These are phyloP conservation scores for Ptychochromis oligacanthus DNA, from an alignment of 2,113 vertebrate genomes.

Conservation along the genomic window DNA sequence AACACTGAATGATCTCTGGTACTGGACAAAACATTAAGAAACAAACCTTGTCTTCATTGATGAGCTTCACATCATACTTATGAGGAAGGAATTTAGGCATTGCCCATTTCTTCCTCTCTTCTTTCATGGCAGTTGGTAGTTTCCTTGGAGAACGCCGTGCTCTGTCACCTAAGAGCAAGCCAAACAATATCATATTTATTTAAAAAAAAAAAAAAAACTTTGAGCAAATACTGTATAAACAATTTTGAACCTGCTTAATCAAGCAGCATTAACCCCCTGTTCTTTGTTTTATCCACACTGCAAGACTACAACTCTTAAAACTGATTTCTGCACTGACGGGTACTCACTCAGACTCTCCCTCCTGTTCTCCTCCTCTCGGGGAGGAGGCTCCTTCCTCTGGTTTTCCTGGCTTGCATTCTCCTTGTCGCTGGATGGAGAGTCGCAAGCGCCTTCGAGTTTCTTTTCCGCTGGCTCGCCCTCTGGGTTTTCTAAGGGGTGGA, in stretches of 20 bases:
- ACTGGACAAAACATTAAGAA: neutral
- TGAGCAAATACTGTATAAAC: neutral
- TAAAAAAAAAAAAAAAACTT: neutral
- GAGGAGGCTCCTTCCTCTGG: conserved; percentile 84
- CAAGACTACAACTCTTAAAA: neutral
- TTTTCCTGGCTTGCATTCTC: conserved; percentile 94
- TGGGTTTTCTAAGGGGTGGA: conserved; percentile 88
- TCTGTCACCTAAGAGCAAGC: conserved; percentile 83
- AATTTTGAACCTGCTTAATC: neutral
- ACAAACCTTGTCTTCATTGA: conserved; percentile 93
- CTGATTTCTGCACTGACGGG: too few relatives aligned
- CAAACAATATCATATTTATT: neutral
- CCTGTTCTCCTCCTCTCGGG: conserved; percentile 88
- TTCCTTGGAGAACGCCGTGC: conserved; percentile 95
- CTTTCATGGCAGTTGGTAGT: conserved; percentile 91
- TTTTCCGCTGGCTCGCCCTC: conserved; percentile 87
- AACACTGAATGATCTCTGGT: neutral
- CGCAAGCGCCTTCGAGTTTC: conserved; percentile 91
- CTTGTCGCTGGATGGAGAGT: conserved; percentile 98
- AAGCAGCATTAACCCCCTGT: neutral
- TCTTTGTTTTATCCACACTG: neutral
- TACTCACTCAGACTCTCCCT: conserved; percentile 90
- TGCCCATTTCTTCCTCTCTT: conserved; percentile 94
- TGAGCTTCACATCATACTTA: conserved; percentile 95
- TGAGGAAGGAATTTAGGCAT: conserved; percentile 97